phyloP scores from a whole-genome alignment of 2,113 vertebrate genomes.

The Melanocharis versteri region DNA sequence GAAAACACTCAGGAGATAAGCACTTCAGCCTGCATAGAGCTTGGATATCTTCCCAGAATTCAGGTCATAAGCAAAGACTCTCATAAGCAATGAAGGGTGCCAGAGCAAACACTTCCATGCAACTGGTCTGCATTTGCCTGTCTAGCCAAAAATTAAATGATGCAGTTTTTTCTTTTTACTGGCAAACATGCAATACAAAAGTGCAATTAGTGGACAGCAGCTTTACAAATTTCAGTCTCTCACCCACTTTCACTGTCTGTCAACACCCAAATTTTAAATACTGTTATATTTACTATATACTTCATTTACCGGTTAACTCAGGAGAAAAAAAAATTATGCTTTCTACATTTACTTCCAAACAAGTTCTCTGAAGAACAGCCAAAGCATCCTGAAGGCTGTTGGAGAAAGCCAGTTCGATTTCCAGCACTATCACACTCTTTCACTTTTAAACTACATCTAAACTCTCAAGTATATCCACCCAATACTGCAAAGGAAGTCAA shows the following conservation, averaged over 20 bases:
- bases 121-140: neutral
- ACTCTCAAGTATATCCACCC: neutral
- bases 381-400: neutral
- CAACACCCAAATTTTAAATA: neutral
- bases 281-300: neutral
- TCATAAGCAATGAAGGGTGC: conserved; percentile 3
- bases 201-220: neutral
- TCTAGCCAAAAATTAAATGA: conserved; percentile 12
- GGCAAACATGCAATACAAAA: neutral
- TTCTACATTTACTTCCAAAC: neutral
- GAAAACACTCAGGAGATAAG: conserved; percentile 27
- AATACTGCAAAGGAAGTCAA: neutral
- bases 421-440: neutral
- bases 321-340: neutral
- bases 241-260: neutral
- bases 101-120: conserved; percentile 49
- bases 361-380: neutral
- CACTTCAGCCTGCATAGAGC: neutral
- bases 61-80: conserved; percentile 42
- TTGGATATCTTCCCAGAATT: conserved; percentile 55
- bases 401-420: neutral
- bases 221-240: neutral
- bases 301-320: neutral
- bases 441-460: neutral
- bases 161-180: neutral